phyloP scores from a whole-genome alignment of 2,113 vertebrate species.

The Seriola aureovittata region DNA sequence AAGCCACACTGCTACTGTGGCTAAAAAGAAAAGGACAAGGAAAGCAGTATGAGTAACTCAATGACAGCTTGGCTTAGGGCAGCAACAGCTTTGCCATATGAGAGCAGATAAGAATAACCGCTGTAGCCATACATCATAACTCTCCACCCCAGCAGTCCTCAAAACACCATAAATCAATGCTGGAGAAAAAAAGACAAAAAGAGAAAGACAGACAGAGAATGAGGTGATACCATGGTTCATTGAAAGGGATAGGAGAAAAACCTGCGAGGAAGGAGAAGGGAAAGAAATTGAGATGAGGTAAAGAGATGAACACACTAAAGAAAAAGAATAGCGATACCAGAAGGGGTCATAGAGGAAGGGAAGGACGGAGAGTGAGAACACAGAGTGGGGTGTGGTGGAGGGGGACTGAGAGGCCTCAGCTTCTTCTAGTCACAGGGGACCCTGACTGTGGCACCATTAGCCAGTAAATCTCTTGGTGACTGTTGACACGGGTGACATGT shows the following conservation, averaged over 20 bases:
- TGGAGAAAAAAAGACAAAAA: slow-evolving; percentile 51
- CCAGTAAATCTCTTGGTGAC: slow-evolving; percentile 76
- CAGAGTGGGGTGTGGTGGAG: slow-evolving; percentile 30
- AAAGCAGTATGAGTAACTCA: slow-evolving; percentile 47
- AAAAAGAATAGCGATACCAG: slow-evolving; percentile 32
- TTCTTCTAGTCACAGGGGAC: slow-evolving; percentile 50
- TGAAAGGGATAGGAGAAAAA: slow-evolving; percentile 2
- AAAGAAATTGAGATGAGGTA: slow-evolving; percentile 29
- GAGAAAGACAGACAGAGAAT: slow-evolving; percentile 13
- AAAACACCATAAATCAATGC: slow-evolving; percentile 76
- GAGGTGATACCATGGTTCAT: not conserved
- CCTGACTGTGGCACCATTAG: slow-evolving; percentile 66
- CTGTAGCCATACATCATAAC: slow-evolving; percentile 73
- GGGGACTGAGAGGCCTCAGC: slow-evolving; percentile 39
- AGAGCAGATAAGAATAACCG: slow-evolving; percentile 83
- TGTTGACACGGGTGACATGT: slow-evolving; percentile 80
- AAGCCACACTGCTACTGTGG: not conserved
- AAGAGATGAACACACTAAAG: slow-evolving; percentile 25
- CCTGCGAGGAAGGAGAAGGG: not conserved
- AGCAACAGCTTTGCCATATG: slow-evolving; percentile 76
- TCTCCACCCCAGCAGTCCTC: slow-evolving; percentile 41
- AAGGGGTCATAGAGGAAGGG: slow-evolving; percentile 14
- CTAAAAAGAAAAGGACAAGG: slow-evolving; percentile 38
- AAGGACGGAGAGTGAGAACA: slow-evolving; percentile 42
- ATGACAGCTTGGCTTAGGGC: slow-evolving; percentile 52